Evolutionary conservation across 2,888 invertebrate species (phyloP).

Genomic region (Nemotelus pantherinus): DNA sequence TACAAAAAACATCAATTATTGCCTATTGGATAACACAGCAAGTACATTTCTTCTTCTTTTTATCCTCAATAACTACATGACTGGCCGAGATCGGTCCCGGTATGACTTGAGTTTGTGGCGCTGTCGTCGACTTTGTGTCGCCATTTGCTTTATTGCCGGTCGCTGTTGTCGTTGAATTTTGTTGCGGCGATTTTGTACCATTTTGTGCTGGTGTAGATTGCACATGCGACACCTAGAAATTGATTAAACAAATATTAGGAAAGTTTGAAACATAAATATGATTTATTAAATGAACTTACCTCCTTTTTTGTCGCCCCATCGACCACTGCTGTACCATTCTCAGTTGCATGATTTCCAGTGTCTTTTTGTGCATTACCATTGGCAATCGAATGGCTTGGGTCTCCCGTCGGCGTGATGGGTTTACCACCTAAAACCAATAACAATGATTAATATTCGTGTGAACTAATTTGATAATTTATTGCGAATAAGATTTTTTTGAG

Average conservation of each 20-base stretch:
- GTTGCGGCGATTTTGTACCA: conserved; percentile 64
- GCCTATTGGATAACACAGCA: conserved; percentile 91
- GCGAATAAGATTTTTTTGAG: too few relatives aligned
- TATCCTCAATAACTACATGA: conserved; percentile 82
- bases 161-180: conserved; percentile 54
- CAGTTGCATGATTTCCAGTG: conserved; percentile 57
- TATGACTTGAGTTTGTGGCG: conserved; percentile 69
- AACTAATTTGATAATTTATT: too few relatives aligned
- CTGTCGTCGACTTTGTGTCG: conserved; percentile 58
- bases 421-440: conserved; percentile 60
- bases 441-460: neutral
- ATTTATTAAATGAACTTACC: conserved; percentile 53
- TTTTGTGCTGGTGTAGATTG: conserved; percentile 63
- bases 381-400: conserved; percentile 55
- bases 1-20: conserved; percentile 48
- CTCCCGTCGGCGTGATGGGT: conserved; percentile 65
- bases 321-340: conserved; percentile 62
- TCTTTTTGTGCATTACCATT: conserved; percentile 57
- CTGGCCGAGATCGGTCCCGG: conserved; percentile 86
- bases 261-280: neutral
- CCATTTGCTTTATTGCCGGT: conserved; percentile 57
- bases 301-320: conserved; percentile 64
- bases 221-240: conserved; percentile 61
- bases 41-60: conserved; percentile 95
- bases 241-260: conserved; percentile 26